These are phyloP conservation scores for Eristalinus aeneus DNA, from an alignment of 2,888 invertebrate species.

Conservation along the genomic window DNA sequence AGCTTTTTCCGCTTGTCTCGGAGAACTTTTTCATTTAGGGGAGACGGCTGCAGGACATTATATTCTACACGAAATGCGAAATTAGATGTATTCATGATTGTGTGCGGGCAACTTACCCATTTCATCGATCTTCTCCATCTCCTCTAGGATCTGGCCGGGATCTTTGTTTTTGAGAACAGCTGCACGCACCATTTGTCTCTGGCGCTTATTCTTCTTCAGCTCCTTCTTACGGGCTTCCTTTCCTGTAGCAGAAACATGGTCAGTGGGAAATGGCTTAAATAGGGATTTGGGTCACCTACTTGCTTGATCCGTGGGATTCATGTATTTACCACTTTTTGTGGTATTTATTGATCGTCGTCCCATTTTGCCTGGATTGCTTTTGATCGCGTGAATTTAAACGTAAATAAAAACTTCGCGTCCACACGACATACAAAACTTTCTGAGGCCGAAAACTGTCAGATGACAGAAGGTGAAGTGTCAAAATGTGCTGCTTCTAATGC, in stretches of 20 bases:
- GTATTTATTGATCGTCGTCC: constrained; percentile 98
- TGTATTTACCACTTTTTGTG: constrained; percentile 99
- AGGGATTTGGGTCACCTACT: constrained; percentile 85
- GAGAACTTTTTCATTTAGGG: constrained; percentile 96
- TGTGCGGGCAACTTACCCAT: constrained; percentile 87
- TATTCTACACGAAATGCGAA: constrained; percentile 86
- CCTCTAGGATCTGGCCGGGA: constrained; percentile 95
- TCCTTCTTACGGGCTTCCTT: constrained; percentile 99
- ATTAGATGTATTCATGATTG: not conserved
- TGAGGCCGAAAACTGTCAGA: constrained; percentile 3
- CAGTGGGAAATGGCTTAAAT: not conserved
- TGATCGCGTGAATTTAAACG: not conserved
- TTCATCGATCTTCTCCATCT: constrained; percentile 98
- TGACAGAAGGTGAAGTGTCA: constrained; percentile 20
- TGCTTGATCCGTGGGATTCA: constrained; percentile 99
- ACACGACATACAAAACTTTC: constrained; percentile 19
- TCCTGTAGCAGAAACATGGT: constrained; percentile 82
- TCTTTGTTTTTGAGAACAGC: constrained; percentile 99
- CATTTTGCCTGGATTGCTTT: constrained; percentile 83
- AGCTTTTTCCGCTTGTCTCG: constrained; percentile 98
- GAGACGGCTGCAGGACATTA: constrained; percentile 96
- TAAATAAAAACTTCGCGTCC: constrained; percentile 21
- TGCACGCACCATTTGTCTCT: constrained; percentile 96
- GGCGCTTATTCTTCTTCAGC: constrained; percentile 98
- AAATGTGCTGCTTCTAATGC: not conserved